Evolutionary conservation across 2,888 invertebrate species (phyloP), one percentile per base, ranked within the genome.

Genomic region (Scelioninae gen. 2): DNA sequence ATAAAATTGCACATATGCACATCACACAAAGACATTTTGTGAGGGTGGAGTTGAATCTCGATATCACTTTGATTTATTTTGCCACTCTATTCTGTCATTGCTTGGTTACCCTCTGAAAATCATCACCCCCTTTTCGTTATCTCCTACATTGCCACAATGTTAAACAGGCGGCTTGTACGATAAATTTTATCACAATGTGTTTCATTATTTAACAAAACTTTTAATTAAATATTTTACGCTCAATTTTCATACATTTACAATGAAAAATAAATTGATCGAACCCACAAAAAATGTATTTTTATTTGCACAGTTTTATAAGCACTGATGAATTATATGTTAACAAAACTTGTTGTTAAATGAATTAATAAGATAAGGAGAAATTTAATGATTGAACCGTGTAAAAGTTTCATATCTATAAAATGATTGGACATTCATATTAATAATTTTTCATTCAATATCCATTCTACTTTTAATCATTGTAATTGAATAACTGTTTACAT

Each of bases 1-100:
- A 58, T 70, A 74, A 70, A 74, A 61, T 58, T 70, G 69, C 69
- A 74, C 74, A 73, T 69, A 73, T 73, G 68, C 64, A 73, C 64
- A 35, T 46, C 33, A 58, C 58, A 75, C 64, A 73, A 75, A 72
- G 72, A 69, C 65, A 31, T 58, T 69, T 35, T 35, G 55, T 73
- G 63, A 71, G 74, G 74, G 74, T 69, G 74, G 74, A 72, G 52
- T 61, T 53, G 39, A 52, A 67, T 70, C 71, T 60, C 58, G 71
- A 68, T 65, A 72, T 60, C 48, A 31, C 64, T 63, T 71, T 75
- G 71, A 75, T 75, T 75, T 72, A 75, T 75, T 68, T 75, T 31
- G 25, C 65, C 65, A 65, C 69, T 69, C 33, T 52, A 43, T 67
- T 58, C 52, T 65, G 75, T 65, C 65, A 70, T 45, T 69, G 63